A percentile compares a stretch with the other conserved stretches of the same genome.
Conservation (phyloP, 2,888 invertebrate genomes). For the Rhingia campestris region DNA sequence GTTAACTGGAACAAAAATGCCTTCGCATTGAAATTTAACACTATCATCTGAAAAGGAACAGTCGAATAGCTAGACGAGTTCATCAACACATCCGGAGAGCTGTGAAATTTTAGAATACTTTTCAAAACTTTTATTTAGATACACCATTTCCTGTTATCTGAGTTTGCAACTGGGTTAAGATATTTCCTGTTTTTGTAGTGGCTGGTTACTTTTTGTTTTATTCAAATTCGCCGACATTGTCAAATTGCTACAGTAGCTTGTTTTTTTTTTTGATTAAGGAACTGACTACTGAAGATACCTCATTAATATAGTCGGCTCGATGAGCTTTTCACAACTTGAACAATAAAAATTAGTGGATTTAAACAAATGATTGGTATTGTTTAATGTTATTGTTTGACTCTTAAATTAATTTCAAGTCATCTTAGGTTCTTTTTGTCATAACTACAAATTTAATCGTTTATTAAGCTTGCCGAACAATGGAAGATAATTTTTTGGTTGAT, state of each 20-base stretch:
- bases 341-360: constrained; percentile 1
- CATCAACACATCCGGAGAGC: constrained; percentile 38
- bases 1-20: constrained; percentile 13
- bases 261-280: neutral
- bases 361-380: constrained; percentile 7
- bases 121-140: constrained; percentile 25
- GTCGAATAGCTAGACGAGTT: constrained; percentile 22
- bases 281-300: too few relatives aligned
- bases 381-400: constrained; percentile 50
- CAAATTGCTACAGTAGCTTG: constrained; percentile 5
- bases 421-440: constrained; percentile 11
- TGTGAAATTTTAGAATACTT: constrained; percentile 36
- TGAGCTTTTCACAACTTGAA: neutral
- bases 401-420: constrained; percentile 55
- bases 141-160: constrained; percentile 12
- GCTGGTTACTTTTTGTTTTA: neutral
- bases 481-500: constrained; percentile 3
- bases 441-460: constrained; percentile 32
- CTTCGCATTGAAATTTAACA: constrained; percentile 41
- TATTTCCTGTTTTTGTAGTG: constrained; percentile 3
- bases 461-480: constrained; percentile 33
- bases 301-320: neutral
- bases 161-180: constrained; percentile 10
- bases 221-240: constrained; percentile 10
- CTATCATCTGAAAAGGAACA: constrained; percentile 16